phyloP scores from a whole-genome alignment of 2,113 vertebrate genomes.

The Narcine bancroftii region DNA sequence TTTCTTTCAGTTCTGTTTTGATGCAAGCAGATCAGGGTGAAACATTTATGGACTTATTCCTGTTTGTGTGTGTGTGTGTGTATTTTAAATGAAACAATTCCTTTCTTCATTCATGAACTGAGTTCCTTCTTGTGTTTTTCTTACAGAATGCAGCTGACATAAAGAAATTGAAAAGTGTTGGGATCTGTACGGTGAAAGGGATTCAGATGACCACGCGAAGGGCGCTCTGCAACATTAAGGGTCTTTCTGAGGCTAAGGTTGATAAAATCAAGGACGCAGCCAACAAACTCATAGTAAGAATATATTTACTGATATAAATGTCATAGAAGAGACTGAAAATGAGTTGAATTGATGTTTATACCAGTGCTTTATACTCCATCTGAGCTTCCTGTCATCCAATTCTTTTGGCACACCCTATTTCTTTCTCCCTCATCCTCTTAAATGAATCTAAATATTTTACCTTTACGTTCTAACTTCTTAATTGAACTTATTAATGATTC shows the following conservation, averaged over 20 bases:
- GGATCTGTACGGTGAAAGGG: constrained; percentile 92
- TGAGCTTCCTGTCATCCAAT: not conserved
- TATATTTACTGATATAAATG: not conserved
- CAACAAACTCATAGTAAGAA: constrained; percentile 84
- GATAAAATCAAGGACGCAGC: constrained; percentile 98
- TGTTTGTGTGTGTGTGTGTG: not conserved
- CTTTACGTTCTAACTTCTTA: not conserved
- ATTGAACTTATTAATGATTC: not conserved
- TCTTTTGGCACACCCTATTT: not conserved
- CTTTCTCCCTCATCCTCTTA: not conserved
- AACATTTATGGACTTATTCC: not conserved
- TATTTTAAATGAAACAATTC: not conserved
- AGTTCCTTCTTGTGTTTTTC: constrained; percentile 40
- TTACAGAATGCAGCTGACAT: constrained; percentile 89
- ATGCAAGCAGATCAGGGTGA: not conserved
- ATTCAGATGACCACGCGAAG: constrained; percentile 96
- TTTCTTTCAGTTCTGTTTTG: not conserved
- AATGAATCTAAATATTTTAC: not conserved
- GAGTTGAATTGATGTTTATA: too few relatives aligned
- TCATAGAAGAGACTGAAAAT: not conserved
- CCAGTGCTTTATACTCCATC: not conserved
- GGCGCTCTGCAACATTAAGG: constrained; percentile 86
- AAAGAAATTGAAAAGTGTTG: constrained; percentile 89
- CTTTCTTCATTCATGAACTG: not conserved
- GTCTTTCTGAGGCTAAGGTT: constrained; percentile 93